Percentiles rank a stretch among this genome's conserved stretches.
Evolutionary conservation across 1,140 invertebrate species (phyloP).

Genomic region (Drosophila micromelanica): DNA sequence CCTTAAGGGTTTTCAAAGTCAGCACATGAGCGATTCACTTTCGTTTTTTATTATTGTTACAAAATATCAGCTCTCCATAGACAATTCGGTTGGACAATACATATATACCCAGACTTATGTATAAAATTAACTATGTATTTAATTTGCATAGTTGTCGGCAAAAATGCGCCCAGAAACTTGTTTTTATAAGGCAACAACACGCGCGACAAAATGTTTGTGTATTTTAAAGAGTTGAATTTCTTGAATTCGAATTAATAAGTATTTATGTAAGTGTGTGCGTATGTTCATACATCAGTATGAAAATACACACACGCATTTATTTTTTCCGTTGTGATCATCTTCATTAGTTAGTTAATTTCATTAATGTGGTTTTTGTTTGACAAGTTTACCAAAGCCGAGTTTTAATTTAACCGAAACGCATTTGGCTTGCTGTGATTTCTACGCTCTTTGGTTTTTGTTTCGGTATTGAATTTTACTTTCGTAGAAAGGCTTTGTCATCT

Average conservation of each 20-base stretch:
- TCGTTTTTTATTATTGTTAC: slow-evolving; percentile 74
- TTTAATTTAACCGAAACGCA: slow-evolving; percentile 43
- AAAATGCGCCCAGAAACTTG: slow-evolving; percentile 65
- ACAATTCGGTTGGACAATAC: slow-evolving; percentile 40
- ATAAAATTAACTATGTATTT: slow-evolving; percentile 62
- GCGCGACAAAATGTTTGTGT: slow-evolving; percentile 74
- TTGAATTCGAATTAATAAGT: slow-evolving; percentile 62
- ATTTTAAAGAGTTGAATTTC: slow-evolving; percentile 71
- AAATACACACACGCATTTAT: background rate
- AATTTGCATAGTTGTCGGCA: slow-evolving; percentile 75
- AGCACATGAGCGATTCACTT: slow-evolving; percentile 56
- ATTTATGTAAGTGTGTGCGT: slow-evolving; percentile 6
- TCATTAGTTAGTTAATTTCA: slow-evolving; percentile 81
- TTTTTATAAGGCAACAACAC: slow-evolving; percentile 54
- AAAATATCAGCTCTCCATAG: slow-evolving; percentile 58
- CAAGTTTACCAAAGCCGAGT: slow-evolving; percentile 26
- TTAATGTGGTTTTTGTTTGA: slow-evolving; percentile 63
- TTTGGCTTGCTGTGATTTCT: slow-evolving; percentile 33
- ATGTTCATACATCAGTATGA: background rate
- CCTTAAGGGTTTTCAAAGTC: slow-evolving; percentile 64
- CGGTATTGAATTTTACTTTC: slow-evolving; percentile 38
- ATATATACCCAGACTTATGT: slow-evolving; percentile 27
- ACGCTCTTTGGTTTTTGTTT: slow-evolving; percentile 38
- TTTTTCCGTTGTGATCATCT: slow-evolving; percentile 59
- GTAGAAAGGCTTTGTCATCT: slow-evolving; percentile 57